These are phyloP conservation scores for Rhorus exstirpatorius DNA, from an alignment of 2,888 invertebrate species.

Conservation along the genomic window DNA sequence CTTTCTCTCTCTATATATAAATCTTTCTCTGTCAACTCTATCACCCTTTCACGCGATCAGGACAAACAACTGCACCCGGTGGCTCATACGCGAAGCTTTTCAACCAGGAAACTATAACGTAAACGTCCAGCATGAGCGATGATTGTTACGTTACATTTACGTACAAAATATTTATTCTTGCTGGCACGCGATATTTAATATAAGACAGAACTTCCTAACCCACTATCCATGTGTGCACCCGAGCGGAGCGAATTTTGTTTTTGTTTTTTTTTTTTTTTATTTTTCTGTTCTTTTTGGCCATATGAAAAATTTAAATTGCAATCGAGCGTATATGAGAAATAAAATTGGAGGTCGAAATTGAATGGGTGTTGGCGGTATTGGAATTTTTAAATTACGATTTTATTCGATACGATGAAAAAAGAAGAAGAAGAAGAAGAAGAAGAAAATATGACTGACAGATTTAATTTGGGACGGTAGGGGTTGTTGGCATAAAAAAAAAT, in stretches of 20 bases:
- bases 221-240: too few species aligned
- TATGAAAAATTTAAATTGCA: too few species aligned
- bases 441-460: too few species aligned
- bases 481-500: too few species aligned
- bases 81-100: slow-evolving; percentile 31
- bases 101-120: slow-evolving; percentile 46
- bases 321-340: too few species aligned
- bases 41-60: slow-evolving; percentile 64
- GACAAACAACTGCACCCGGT: slow-evolving; percentile 45
- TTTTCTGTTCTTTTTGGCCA: too few species aligned
- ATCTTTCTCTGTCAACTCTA: slow-evolving; percentile 39
- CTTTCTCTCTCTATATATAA: slow-evolving; percentile 28
- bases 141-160: slow-evolving; percentile 44
- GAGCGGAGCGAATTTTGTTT: background rate
- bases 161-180: slow-evolving; percentile 43
- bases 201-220: background rate
- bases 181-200: slow-evolving; percentile 41
- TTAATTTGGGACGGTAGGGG: too few species aligned
- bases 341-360: background rate
- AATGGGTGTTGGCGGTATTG: too few species aligned
- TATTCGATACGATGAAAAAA: too few species aligned
- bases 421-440: too few species aligned
- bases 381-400: too few species aligned
- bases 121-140: slow-evolving; percentile 49
- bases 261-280: background rate